Evolutionary conservation across 2,888 invertebrate species (phyloP), one percentile per base, ranked within the genome.

Genomic region (Lithophane socia): DNA sequence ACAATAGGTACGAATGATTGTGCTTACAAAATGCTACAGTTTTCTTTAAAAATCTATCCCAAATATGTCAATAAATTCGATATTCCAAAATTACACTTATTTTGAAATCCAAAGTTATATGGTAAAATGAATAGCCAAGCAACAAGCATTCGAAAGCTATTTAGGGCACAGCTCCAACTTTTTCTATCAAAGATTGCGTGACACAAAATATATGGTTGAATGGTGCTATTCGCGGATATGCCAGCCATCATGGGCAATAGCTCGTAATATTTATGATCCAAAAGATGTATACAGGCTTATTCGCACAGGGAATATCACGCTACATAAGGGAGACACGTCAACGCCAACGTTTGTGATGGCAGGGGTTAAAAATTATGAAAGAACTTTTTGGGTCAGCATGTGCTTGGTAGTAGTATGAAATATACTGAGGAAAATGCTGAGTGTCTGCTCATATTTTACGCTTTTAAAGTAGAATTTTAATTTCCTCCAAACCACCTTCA

Each of bases 111-210:
- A 60, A 65, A 29, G n/a, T 29, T 7, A 49, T 29, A 71, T 54
- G 47, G 13, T 21, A 71, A 61, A 82, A 71, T 74, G 64, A 65
- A 72, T 69, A 76, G 24, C 4, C 18, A 60, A 65, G 37, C 13
- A 60, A 42, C 52, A 61, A 69, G 47, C 37, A 67, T 69, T 79
- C 21, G 7, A 13, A 13, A 76, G 85, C 67, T 63, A 70, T 75
- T 75, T 70, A 29, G 67, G 7, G 71, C 61, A 71, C 63, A 61
- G 47, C 29, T 47, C 18, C 64, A 75, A 80, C 47, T 63, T 82
- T 77, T 80, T 68, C 56, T 75, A 75, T 68, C 67, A 64, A 67
- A 66, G 12, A 56, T 75, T 64, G 84, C 86, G 84, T 86, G 86
- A 71, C 76, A 74, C 74, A 66, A 76, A 74, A 78, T 73, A 63